Evolutionary conservation across 2,888 invertebrate species (phyloP).

Genomic region (Sarcophaga rosellei): DNA sequence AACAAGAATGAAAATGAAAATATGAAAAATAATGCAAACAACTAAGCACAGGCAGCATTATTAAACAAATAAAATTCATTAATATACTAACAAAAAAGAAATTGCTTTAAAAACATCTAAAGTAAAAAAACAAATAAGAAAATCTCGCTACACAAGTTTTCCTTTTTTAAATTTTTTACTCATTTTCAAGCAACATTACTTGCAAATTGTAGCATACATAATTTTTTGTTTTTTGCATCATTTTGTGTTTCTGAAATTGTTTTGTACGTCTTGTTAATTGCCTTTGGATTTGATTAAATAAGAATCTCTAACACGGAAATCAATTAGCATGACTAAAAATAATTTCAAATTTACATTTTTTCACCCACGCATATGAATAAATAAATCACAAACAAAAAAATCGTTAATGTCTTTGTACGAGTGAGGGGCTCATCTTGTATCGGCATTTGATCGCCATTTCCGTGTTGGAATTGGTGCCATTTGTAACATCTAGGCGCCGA

Average conservation of each 20-base stretch:
- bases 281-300: constrained; percentile 19
- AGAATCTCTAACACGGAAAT: constrained; percentile 52
- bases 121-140: constrained; percentile 48
- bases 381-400: constrained; percentile 30
- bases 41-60: not conserved
- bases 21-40: not conserved
- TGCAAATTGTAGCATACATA: too few relatives aligned
- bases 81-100: constrained; percentile 13
- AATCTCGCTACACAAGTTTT: constrained; percentile 38
- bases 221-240: not conserved
- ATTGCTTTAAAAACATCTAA: constrained; percentile 12
- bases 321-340: constrained; percentile 45
- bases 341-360: constrained; percentile 49
- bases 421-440: constrained; percentile 56
- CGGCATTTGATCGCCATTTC: constrained; percentile 57
- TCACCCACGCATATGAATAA: not conserved
- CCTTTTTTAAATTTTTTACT: constrained; percentile 32
- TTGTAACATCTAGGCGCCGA: not conserved
- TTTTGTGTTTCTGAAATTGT: constrained; percentile 53
- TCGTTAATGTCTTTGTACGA: constrained; percentile 41
- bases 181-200: not conserved
- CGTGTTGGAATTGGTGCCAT: constrained; percentile 37
- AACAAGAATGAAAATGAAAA: constrained; percentile 13
- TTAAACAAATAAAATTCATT: constrained; percentile 9
- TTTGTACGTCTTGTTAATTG: constrained; percentile 54